Conservation (phyloP, 2,113 vertebrate species). For the Petrocephalus zakoni region DNA sequence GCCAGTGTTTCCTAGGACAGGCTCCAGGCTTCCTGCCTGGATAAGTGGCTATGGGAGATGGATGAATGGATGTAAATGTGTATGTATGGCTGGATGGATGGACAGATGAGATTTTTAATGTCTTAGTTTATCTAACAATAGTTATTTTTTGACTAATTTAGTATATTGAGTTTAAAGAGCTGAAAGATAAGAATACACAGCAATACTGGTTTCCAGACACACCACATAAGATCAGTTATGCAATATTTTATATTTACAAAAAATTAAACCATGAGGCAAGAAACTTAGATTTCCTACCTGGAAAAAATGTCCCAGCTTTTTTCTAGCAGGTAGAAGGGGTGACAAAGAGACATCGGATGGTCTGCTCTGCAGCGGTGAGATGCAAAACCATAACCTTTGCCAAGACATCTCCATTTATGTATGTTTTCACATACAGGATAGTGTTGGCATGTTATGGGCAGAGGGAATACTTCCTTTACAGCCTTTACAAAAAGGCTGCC, state of each 20-base stretch:
- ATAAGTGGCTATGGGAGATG: neutral
- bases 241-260: slow-evolving; percentile 2
- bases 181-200: neutral
- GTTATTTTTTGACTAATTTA: neutral
- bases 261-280: neutral
- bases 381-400: neutral
- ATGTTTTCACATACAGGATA: neutral
- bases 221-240: neutral
- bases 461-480: neutral
- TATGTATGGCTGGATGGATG: neutral
- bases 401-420: neutral
- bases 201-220: neutral
- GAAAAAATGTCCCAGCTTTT: neutral
- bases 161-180: neutral
- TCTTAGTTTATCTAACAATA: neutral
- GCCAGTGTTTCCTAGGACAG: neutral
- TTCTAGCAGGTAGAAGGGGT: neutral
- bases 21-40: neutral
- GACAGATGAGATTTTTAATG: neutral
- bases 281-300: neutral
- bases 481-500: neutral
- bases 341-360: neutral
- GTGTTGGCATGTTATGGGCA: neutral
- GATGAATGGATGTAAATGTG: neutral
- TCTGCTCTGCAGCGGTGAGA: neutral